Conservation (phyloP, 2,113 vertebrate genomes). For the Cervus canadensis region DNA sequence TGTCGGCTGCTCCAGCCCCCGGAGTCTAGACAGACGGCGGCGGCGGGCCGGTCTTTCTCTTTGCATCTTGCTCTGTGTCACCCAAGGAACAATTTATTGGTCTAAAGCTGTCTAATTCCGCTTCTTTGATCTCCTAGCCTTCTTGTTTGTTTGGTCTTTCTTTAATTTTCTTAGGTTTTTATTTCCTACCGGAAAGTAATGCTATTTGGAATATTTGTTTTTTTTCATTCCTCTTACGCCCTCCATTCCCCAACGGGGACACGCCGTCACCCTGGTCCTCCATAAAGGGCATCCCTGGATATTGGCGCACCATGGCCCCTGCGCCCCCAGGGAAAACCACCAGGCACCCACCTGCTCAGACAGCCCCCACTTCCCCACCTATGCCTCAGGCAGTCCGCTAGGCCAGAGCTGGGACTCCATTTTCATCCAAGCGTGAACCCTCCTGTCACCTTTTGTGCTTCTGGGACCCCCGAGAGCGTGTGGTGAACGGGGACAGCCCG, state of each 20-base stretch:
- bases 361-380: not conserved
- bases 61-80: slow-evolving; percentile 73
- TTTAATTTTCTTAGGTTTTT: slow-evolving; percentile 68
- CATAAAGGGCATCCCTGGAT: slow-evolving; percentile 30
- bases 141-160: slow-evolving; percentile 68
- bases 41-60: slow-evolving; percentile 65
- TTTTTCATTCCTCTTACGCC: not conserved
- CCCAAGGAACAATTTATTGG: slow-evolving; percentile 78
- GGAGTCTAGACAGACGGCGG: slow-evolving; percentile 69
- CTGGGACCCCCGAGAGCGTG: slow-evolving; percentile 64
- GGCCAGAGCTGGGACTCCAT: not conserved
- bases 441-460: slow-evolving; percentile 41
- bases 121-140: slow-evolving; percentile 79
- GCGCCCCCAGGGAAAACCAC: not conserved
- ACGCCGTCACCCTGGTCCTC: not conserved
- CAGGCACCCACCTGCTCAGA: slow-evolving; percentile 31
- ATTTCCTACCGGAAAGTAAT: slow-evolving; percentile 59
- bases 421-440: not conserved
- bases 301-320: not conserved
- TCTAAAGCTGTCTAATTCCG: slow-evolving; percentile 76
- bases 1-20: not conserved
- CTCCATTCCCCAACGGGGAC: not conserved
- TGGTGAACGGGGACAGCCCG: slow-evolving; percentile 62
- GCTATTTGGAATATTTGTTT: slow-evolving; percentile 6
- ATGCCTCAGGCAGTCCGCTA: not conserved